phyloP scores from a whole-genome alignment of 2,113 vertebrate species.

The Orcinus orca region DNA sequence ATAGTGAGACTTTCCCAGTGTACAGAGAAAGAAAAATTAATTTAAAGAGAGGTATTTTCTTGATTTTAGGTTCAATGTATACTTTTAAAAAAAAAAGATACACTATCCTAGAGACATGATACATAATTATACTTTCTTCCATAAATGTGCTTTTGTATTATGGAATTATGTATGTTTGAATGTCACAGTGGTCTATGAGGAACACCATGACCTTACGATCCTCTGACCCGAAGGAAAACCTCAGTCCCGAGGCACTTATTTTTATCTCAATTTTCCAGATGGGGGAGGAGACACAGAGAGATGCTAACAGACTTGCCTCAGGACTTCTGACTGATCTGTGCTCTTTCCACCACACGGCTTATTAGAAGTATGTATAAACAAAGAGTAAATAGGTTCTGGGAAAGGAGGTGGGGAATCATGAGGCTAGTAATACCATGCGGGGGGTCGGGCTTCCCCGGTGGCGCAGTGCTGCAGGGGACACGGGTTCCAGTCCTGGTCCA shows the following conservation, averaged over 20 bases:
- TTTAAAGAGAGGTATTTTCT: background rate
- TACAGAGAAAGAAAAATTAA: background rate
- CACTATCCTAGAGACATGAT: background rate
- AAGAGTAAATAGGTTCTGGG: background rate
- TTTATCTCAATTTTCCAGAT: background rate
- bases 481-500: no score
- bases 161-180: background rate
- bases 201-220: background rate
- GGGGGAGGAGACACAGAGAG: background rate
- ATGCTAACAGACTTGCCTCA: background rate
- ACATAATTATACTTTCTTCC: background rate
- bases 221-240: background rate
- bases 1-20: background rate
- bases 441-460: no score
- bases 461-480: no score
- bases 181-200: background rate
- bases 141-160: background rate
- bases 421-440: fast-evolving
- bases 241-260: background rate
- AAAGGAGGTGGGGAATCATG: fast-evolving
- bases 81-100: background rate
- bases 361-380: background rate
- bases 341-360: fast-evolving
- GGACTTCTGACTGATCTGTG: no score
- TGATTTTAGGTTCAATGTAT: background rate